Base-by-base conservation (phyloP, 2,888 invertebrate genomes). In the Nomada lathburiana region DNA sequence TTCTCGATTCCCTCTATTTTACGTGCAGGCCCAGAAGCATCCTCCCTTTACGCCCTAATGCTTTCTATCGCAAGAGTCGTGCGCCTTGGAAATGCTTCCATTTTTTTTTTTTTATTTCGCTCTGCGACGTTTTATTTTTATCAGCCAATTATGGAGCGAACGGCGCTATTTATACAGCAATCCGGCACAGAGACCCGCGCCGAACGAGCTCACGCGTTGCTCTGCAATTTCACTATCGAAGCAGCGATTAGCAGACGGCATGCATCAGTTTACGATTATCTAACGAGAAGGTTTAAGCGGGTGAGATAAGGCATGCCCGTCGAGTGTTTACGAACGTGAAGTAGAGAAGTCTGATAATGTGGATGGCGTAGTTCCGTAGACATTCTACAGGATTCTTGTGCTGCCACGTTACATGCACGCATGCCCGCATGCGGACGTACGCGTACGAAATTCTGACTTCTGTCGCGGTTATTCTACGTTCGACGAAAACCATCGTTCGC, bases 241-340 rank as follows among this genome's bases (percentile, higher is more conserved):
- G 13, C 10, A 0, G n/a, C 26, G 42, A 42, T 42, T 50, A 18
- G 5, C n/a, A 5, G 20, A 20, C 26, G n/a, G 36, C 18, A n/a
- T 26, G 36, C 36, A 36, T 29, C 13, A n/a, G 42, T 69, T 53
- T n/a, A 23, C 2, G 60, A 75, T 11, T 52, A 70, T 65, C 42
- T 50, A 16, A 36, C 26, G 13, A 23, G 20, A 29, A 16, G 13
- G 44, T 60, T 20, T 29, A 60, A 65, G 59, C 26, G 47, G 36
- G 36, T 11, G 13, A 60, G 77, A 77, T 47, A 42, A 62, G 23
- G 83, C 86, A 81, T 81, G 86, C 85, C 84, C 85, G 86, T 78
- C 80, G 85, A 88, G 89, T 92, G 92, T 92, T 93, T 92, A 92
- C 92, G 92, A 92, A 93, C 80, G 89, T 89, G 90, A 88, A 91